Percentiles rank a stretch among this genome's conserved stretches.
Evolutionary conservation across 2,797 vertebrate genomes (phyloP).

Genomic region (Sebastes paucispinis): DNA sequence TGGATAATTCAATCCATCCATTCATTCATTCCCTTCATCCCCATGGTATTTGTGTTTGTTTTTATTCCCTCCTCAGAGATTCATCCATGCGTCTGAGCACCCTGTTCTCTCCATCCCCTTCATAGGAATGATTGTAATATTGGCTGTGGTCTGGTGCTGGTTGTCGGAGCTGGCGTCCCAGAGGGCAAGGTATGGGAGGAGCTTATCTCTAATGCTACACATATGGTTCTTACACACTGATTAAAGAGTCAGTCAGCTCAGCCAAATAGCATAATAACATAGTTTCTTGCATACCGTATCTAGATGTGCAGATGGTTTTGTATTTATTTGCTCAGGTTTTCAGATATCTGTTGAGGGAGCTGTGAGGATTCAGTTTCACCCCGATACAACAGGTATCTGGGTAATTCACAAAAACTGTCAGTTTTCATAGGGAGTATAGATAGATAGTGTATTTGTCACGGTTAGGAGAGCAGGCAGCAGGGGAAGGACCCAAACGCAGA

Average conservation of each 20-base stretch:
- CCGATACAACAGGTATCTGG: background rate
- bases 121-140: constrained; percentile 93
- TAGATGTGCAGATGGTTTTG: background rate
- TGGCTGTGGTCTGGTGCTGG: constrained; percentile 93
- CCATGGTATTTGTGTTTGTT: constrained; percentile 74
- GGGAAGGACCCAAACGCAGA: too few relatives aligned
- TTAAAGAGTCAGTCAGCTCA: constrained; percentile 25
- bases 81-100: constrained; percentile 85
- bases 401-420: background rate
- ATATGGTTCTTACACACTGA: constrained; percentile 10
- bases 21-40: constrained; percentile 64
- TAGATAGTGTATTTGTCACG: background rate
- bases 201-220: constrained; percentile 53
- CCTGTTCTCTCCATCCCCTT: constrained; percentile 92
- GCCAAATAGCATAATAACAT: background rate
- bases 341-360: background rate
- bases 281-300: background rate
- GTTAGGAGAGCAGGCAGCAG: too few relatives aligned
- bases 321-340: background rate
- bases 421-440: background rate
- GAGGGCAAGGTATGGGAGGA: constrained; percentile 87
- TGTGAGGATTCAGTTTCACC: background rate
- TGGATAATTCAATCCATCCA: constrained; percentile 54
- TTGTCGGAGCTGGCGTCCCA: constrained; percentile 91
- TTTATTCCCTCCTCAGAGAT: constrained; percentile 82